phyloP scores from a whole-genome alignment of 2,797 vertebrate species.

The Bradypus variegatus region DNA sequence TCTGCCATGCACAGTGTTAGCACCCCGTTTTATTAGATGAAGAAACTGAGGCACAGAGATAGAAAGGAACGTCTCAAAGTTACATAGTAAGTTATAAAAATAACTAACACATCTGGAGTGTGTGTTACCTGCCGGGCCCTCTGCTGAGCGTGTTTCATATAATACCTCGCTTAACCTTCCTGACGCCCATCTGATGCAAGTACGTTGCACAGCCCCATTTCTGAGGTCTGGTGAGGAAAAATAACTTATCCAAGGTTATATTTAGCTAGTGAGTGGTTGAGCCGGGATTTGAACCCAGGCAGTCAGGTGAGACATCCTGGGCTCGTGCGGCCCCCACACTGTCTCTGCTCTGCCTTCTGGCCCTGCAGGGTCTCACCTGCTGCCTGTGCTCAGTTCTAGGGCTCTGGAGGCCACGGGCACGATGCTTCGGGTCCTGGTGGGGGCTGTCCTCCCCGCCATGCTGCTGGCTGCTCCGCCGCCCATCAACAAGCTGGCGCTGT shows the following conservation, averaged over 20 bases:
- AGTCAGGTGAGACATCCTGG: no score
- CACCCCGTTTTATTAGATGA: neutral
- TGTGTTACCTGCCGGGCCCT: neutral
- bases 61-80: neutral
- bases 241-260: neutral
- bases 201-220: neutral
- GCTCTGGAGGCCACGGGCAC: constrained; percentile 68
- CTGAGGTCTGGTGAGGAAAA: neutral
- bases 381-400: constrained; percentile 71
- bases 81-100: neutral
- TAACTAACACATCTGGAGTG: accelerated
- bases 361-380: neutral
- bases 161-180: neutral
- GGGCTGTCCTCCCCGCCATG: constrained; percentile 71
- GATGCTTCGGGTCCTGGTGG: constrained; percentile 78
- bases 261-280: neutral
- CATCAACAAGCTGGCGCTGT: constrained; percentile 96
- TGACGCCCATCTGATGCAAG: accelerated
- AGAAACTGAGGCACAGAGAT: neutral
- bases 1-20: accelerated
- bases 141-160: neutral
- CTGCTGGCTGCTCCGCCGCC: constrained; percentile 87
- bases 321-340: accelerated
- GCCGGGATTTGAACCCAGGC: neutral
- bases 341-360: accelerated